These are phyloP conservation scores for Phaonia tiefii DNA, from an alignment of 2,888 invertebrate species.

Conservation along the genomic window DNA sequence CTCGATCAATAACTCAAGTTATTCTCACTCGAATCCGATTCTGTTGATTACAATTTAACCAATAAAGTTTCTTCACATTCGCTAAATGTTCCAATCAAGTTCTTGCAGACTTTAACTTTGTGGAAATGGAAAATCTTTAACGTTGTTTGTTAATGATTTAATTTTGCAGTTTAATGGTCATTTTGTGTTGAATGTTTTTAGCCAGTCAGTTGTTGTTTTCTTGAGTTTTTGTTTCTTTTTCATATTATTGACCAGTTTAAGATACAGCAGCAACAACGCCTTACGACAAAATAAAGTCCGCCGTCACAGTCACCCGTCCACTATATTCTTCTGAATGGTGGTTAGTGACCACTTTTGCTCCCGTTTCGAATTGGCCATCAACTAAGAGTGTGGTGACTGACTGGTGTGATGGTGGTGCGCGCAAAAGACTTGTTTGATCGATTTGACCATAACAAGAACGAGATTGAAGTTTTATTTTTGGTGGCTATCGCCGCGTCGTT, in stretches of 20 bases:
- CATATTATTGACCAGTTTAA: constrained; percentile 2
- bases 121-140: background rate
- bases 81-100: no score
- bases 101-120: no score
- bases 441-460: constrained; percentile 61
- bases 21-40: no score
- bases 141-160: constrained; percentile 30
- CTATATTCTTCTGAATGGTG: background rate
- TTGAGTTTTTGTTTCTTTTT: background rate
- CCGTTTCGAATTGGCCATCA: background rate
- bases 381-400: no score
- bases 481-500: background rate
- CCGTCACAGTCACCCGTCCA: background rate
- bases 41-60: no score
- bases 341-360: constrained; percentile 22
- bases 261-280: constrained; percentile 34
- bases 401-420: background rate
- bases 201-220: background rate
- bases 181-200: constrained; percentile 18
- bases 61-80: no score
- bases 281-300: constrained; percentile 5
- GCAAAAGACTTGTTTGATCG: constrained; percentile 58
- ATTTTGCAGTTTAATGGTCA: constrained; percentile 28
- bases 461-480: constrained; percentile 36
- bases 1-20: no score